Evolutionary conservation across 2,888 invertebrate genomes (phyloP).

Genomic region (Buathra laborator): DNA sequence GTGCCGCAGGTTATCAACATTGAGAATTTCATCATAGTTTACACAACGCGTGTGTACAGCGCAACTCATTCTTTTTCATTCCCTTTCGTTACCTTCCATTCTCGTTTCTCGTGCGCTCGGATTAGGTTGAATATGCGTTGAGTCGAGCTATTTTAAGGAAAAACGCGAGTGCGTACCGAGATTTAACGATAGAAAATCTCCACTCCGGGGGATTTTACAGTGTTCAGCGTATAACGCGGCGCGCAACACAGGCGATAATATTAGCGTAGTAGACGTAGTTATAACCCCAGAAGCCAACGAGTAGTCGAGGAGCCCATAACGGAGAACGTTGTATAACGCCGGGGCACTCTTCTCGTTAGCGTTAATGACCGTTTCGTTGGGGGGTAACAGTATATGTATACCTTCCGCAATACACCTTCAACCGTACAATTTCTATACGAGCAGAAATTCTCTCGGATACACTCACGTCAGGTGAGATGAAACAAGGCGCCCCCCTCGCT

Average conservation of each 20-base stretch:
- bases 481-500: not conserved
- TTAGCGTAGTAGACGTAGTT: not conserved
- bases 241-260: not conserved
- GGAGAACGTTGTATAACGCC: conserved; percentile 47
- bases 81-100: not conserved
- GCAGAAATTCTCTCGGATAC: not conserved
- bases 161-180: not conserved
- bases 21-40: not conserved
- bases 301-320: conserved; percentile 50
- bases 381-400: not conserved
- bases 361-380: conserved; percentile 56
- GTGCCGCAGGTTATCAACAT: not conserved
- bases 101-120: not conserved
- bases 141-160: conserved; percentile 10
- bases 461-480: not conserved
- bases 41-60: not conserved
- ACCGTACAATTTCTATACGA: not conserved
- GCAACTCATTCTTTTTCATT: conserved; percentile 15
- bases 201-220: not conserved
- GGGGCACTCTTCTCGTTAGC: conserved; percentile 62
- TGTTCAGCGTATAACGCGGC: not conserved
- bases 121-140: not conserved
- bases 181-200: conserved; percentile 30
- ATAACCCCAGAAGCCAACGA: conserved; percentile 16
- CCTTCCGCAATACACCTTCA: not conserved